phyloP scores from a whole-genome alignment of 2,113 vertebrate species.

The Urocolius indicus region DNA sequence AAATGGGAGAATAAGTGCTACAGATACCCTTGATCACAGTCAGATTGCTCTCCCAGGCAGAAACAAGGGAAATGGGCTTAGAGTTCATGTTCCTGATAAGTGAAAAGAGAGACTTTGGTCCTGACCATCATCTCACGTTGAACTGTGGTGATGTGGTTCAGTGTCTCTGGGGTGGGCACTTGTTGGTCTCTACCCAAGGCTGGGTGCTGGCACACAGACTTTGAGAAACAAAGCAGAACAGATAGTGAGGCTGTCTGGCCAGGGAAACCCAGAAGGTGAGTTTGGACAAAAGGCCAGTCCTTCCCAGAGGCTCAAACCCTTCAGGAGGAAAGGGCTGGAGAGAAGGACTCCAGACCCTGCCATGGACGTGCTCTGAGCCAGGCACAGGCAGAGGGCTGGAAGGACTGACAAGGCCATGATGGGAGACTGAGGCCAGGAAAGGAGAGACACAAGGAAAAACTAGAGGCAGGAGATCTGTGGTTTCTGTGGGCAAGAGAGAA shows the following conservation, averaged over 20 bases:
- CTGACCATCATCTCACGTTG: neutral
- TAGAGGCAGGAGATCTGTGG: neutral
- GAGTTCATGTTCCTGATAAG: neutral
- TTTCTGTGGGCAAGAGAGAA: neutral
- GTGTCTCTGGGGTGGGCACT: neutral
- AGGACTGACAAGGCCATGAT: neutral
- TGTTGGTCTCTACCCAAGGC: neutral
- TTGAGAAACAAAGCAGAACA: neutral
- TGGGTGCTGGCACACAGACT: neutral
- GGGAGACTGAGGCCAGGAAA: neutral
- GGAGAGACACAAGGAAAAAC: neutral
- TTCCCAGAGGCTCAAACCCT: neutral
- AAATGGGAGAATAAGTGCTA: conserved; percentile 19
- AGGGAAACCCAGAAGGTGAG: neutral
- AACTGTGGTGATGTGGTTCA: accelerated
- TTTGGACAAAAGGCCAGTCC: accelerated
- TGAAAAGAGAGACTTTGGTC: neutral
- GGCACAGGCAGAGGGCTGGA: neutral
- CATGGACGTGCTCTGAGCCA: accelerated
- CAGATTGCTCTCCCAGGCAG: neutral
- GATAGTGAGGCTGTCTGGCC: neutral
- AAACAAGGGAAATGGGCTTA: neutral
- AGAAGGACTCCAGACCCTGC: neutral
- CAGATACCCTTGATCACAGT: neutral
- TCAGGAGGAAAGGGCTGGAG: neutral